These are phyloP conservation scores for Babyrousa celebensis DNA, from an alignment of 2,797 vertebrate genomes.

Conservation along the genomic window DNA sequence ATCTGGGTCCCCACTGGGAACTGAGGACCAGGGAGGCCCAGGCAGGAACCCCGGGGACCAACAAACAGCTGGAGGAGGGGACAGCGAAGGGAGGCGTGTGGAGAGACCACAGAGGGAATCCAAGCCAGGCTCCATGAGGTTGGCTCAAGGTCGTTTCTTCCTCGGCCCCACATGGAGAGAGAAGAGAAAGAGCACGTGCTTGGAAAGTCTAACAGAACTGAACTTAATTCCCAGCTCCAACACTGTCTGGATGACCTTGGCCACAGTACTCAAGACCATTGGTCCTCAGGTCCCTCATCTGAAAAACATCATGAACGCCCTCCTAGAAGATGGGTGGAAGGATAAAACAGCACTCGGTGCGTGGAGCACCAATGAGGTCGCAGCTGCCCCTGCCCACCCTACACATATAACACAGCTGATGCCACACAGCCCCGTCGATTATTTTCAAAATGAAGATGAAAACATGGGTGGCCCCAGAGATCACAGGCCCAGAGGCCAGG, in stretches of 20 bases:
- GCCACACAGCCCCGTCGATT: background rate
- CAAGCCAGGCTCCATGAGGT: background rate
- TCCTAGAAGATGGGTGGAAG: background rate
- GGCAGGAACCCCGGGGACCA: background rate
- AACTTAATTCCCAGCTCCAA: background rate
- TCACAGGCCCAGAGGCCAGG: background rate
- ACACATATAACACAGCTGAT: constrained; percentile 4
- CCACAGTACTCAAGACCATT: background rate
- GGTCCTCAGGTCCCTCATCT: background rate
- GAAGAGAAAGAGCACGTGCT: constrained; percentile 1
- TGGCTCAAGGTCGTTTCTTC: background rate
- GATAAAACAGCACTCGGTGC: background rate
- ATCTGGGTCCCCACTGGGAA: background rate
- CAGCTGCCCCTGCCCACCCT: background rate
- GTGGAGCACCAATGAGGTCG: background rate
- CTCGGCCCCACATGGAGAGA: background rate
- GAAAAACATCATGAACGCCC: background rate
- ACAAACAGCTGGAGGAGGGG: background rate
- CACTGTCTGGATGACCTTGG: background rate
- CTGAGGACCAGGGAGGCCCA: background rate
- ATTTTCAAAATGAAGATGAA: constrained; percentile 56
- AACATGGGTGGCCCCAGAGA: background rate
- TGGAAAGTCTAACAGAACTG: constrained; percentile 6
- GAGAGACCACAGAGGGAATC: background rate
- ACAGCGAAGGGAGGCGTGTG: too few relatives aligned